Evolutionary conservation across 2,113 vertebrate genomes (phyloP).

Genomic region (Phalacrocorax carbo): DNA sequence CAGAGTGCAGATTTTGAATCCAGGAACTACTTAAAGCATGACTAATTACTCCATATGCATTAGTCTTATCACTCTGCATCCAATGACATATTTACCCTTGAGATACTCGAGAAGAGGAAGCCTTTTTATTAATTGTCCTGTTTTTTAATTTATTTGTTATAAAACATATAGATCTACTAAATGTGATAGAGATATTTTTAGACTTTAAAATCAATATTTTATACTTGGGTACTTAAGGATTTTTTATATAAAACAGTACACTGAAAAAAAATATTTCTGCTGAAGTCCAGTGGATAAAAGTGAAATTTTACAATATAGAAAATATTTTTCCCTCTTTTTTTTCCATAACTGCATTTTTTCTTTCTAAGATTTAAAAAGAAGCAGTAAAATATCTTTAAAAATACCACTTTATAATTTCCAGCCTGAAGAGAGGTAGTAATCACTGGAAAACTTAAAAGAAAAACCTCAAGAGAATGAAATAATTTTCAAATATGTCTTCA

Average conservation of each 20-base stretch:
- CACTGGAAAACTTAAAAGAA: background rate
- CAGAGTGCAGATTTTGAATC: background rate
- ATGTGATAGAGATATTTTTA: background rate
- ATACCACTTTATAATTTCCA: background rate
- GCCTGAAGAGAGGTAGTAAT: background rate
- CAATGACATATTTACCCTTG: background rate
- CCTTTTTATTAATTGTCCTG: background rate
- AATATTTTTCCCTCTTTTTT: accelerated
- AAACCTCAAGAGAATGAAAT: background rate
- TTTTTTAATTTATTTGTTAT: too few species aligned
- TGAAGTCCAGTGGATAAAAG: background rate
- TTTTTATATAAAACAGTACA: background rate
- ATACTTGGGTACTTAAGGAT: background rate
- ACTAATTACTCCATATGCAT: background rate
- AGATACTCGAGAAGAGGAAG: background rate
- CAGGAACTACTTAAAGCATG: background rate
- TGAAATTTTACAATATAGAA: background rate
- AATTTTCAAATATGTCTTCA: background rate
- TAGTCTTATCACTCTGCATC: background rate
- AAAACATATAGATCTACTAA: background rate
- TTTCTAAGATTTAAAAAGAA: background rate
- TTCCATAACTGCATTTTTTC: background rate
- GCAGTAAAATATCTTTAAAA: background rate
- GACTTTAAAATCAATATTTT: background rate
- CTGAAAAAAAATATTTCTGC: background rate